These are phyloP conservation scores for Ennomos quercinarius DNA, from an alignment of 2,888 invertebrate species.

Conservation along the genomic window DNA sequence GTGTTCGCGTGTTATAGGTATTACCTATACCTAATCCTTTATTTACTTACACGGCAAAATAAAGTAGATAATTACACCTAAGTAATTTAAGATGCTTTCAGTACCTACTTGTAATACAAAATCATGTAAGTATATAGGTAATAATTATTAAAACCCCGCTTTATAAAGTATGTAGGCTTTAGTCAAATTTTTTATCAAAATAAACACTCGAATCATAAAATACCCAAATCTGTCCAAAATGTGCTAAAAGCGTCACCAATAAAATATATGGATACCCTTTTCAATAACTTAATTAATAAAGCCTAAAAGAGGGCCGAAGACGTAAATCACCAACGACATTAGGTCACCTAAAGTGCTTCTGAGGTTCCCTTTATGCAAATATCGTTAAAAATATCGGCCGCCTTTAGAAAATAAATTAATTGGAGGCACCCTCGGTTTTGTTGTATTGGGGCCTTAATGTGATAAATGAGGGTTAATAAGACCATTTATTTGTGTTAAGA, in stretches of 20 bases:
- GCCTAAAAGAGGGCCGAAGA: conserved; percentile 44
- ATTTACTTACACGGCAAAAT: too few species aligned
- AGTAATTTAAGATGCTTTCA: too few species aligned
- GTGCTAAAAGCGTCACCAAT: conserved; percentile 31
- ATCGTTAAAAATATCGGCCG: conserved; percentile 64
- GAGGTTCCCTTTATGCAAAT: conserved; percentile 80
- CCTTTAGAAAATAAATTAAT: conserved; percentile 70
- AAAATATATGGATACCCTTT: conserved; percentile 37
- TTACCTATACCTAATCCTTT: too few species aligned
- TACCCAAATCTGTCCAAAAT: conserved; percentile 25
- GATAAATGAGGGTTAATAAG: conserved; percentile 73
- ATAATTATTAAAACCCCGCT: too few species aligned
- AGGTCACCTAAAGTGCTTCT: conserved; percentile 71
- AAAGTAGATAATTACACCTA: too few species aligned
- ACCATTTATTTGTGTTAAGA: conserved; percentile 75
- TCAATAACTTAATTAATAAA: conserved; percentile 73
- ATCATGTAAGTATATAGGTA: too few species aligned
- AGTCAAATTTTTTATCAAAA: conserved; percentile 10
- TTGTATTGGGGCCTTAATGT: conserved; percentile 66
- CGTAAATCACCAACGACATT: conserved; percentile 69
- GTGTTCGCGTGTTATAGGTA: too few species aligned
- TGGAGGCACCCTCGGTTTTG: conserved; percentile 66
- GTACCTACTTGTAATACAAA: too few species aligned
- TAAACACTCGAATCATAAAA: conserved; percentile 14
- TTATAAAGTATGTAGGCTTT: not conserved